Evolutionary conservation across 1,140 invertebrate genomes (phyloP).

Genomic region (Acromyrmex charruanus): DNA sequence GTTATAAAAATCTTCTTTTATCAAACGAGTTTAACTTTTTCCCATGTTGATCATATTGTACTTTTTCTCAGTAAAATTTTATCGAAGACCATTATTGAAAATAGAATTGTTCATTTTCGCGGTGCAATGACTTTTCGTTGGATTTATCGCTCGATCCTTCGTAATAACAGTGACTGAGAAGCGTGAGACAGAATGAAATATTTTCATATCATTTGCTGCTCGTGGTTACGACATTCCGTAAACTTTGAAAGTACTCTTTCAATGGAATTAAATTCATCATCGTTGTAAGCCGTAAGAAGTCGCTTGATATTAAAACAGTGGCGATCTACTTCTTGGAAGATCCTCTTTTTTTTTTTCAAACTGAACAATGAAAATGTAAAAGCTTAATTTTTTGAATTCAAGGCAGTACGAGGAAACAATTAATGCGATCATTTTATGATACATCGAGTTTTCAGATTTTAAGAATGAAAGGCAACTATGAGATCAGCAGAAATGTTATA

Average conservation of each 20-base stretch:
- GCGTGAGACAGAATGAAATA: constrained; percentile 43
- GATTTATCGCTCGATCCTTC: constrained; percentile 33
- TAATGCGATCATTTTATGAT: not conserved
- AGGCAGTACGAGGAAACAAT: not conserved
- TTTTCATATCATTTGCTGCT: constrained; percentile 56
- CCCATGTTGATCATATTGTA: not conserved
- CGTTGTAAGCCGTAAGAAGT: constrained; percentile 29
- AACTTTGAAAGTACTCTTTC: constrained; percentile 43
- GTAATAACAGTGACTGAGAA: constrained; percentile 26
- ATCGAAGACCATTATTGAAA: constrained; percentile 29
- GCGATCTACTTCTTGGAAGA: not conserved
- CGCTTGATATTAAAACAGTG: constrained; percentile 25
- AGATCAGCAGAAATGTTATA: not conserved
- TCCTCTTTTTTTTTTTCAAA: not conserved
- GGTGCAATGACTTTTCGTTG: constrained; percentile 22
- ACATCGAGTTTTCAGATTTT: not conserved
- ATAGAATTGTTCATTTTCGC: constrained; percentile 49
- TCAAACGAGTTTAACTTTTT: constrained; percentile 16
- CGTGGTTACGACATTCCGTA: constrained; percentile 23
- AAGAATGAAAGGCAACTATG: not conserved
- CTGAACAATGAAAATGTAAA: not conserved
- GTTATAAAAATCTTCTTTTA: constrained; percentile 31
- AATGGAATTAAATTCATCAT: constrained; percentile 49
- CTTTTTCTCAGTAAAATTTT: constrained; percentile 19
- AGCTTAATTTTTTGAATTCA: constrained; percentile 12